phyloP scores from a whole-genome alignment of 2,113 vertebrate genomes.

The Alaudala cheleensis region DNA sequence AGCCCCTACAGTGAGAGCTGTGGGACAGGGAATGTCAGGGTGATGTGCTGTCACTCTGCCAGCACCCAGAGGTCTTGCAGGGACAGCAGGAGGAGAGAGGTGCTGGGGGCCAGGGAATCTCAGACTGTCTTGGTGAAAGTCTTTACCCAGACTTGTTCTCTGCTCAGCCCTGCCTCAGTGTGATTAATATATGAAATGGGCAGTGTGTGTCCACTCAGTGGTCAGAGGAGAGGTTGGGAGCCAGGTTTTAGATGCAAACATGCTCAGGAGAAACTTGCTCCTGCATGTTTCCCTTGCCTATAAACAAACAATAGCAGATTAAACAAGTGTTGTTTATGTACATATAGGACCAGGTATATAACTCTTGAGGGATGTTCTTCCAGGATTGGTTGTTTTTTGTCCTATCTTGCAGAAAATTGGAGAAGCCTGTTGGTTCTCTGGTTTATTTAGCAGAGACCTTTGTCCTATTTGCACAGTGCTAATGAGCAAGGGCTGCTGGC shows the following conservation, averaged over 20 bases:
- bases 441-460: background rate
- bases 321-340: background rate
- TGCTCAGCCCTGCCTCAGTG: background rate
- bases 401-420: background rate
- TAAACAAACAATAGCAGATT: background rate
- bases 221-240: background rate
- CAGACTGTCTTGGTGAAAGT: background rate
- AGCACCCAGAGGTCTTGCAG: accelerated
- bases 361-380: background rate
- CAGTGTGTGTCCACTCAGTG: accelerated
- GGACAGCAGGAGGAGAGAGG: background rate
- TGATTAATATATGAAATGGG: background rate
- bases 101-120: background rate
- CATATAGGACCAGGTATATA: background rate
- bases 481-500: background rate
- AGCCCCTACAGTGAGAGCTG: background rate
- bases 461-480: background rate
- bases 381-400: background rate
- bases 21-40: background rate
- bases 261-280: background rate
- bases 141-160: background rate
- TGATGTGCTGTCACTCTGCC: background rate
- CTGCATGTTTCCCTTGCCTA: background rate
- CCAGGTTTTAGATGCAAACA: background rate
- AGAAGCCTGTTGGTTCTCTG: background rate